Evolutionary conservation across 2,113 vertebrate genomes (phyloP), one percentile per base, ranked within the genome.

Genomic region (Trematocara nigrifrons): DNA sequence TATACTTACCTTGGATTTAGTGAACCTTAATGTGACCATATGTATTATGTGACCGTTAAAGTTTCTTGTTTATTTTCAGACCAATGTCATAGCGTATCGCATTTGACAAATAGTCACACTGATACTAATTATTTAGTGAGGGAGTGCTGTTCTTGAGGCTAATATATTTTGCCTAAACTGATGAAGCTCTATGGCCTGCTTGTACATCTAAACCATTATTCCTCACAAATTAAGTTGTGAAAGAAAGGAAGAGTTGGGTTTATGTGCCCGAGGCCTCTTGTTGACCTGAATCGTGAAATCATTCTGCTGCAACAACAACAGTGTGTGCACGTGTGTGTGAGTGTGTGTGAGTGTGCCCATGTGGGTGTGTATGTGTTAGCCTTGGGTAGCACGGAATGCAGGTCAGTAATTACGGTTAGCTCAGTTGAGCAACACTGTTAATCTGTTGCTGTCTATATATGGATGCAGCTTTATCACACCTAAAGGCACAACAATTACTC

Each of bases 231-330:
- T 53, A 89, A 89, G 88, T 87, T 81, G 79, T 85, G 88, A 92
- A 89, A 93, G 89, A 93, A 81, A 80, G 82, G 81, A 91, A 82
- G 91, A 89, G 83, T 93, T 93, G 91, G 88, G 83, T 94, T 86
- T 82, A 85, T 87, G 56, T 49, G 94, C 96, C 94, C 5, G 54
- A 54, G 93, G 95, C 91, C 18, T 86, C 82, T 82, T 94, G 94
- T 95, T 96, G 95, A 96, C 95, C 95, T 95, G 93, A 95, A 96
- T 95, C 89, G 88, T 91, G 82, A 87, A 95, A 92, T 94, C 83
- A 91, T 87, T 94, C 85, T 89, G 89, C 92, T 85, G 87, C 89
- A 83, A 89, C 89, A 94, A 84, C 89, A 86, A 88, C 89, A 51
- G 20, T 51, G 82, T 66, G 61, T 29, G 56, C 20, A 45, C 52